These are phyloP conservation scores for Morpho deidamia DNA, from an alignment of 2,888 invertebrate genomes.

Conservation along the genomic window DNA sequence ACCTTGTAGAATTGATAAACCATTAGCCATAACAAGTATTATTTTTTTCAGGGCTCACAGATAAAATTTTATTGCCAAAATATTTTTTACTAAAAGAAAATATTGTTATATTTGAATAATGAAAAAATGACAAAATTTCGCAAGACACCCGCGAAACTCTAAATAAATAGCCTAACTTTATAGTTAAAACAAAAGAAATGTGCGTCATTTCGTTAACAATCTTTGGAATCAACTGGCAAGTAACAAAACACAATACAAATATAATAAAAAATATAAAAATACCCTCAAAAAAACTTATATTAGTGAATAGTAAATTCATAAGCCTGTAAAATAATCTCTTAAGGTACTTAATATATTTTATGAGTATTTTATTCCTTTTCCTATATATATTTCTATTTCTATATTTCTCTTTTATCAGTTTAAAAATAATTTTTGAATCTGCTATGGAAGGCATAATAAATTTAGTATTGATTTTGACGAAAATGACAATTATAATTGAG, in stretches of 20 bases:
- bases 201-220: constrained; percentile 38
- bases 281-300: constrained; percentile 36
- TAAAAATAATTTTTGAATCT: constrained; percentile 14
- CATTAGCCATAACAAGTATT: too few relatives aligned
- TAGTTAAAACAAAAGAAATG: constrained; percentile 1
- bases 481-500: constrained; percentile 14
- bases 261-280: constrained; percentile 45
- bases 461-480: not conserved
- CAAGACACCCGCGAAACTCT: not conserved
- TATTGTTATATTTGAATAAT: too few relatives aligned
- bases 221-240: constrained; percentile 68
- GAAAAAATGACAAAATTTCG: not conserved
- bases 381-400: constrained; percentile 2
- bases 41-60: too few relatives aligned
- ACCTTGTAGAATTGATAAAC: too few relatives aligned
- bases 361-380: constrained; percentile 25
- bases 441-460: not conserved
- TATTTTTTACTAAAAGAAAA: too few relatives aligned
- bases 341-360: constrained; percentile 21
- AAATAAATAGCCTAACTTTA: not conserved
- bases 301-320: constrained; percentile 42
- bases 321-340: constrained; percentile 14
- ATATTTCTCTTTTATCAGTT: not conserved
- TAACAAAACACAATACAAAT: constrained; percentile 42
- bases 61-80: too few relatives aligned